A percentile compares a stretch with the other conserved stretches of the same genome.
phyloP scores from a whole-genome alignment of 2,113 vertebrate genomes.

The Camelus bactrianus region DNA sequence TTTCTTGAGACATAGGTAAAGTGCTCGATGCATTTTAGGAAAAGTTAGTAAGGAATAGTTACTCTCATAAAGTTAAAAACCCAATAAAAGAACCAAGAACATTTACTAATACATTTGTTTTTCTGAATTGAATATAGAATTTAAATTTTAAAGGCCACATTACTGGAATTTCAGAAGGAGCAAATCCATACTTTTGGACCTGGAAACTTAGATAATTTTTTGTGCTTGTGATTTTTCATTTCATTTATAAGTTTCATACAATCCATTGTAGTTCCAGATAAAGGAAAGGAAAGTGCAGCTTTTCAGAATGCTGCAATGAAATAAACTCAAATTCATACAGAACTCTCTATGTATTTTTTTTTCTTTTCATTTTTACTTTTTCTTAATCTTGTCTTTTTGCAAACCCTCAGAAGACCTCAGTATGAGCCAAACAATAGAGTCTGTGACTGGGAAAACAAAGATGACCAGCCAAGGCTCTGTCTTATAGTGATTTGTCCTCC shows the following conservation, averaged over 20 bases:
- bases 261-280: background rate
- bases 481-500: background rate
- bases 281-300: background rate
- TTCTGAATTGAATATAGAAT: constrained; percentile 20
- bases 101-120: constrained; percentile 34
- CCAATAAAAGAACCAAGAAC: constrained; percentile 4
- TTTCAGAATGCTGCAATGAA: background rate
- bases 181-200: constrained; percentile 41
- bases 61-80: background rate
- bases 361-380: background rate
- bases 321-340: background rate
- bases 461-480: background rate
- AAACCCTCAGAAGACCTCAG: background rate
- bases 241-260: constrained; percentile 19
- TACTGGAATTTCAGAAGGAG: constrained; percentile 55
- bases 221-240: constrained; percentile 49
- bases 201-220: constrained; percentile 18
- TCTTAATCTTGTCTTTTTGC: background rate
- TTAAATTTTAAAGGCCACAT: constrained; percentile 58
- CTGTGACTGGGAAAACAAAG: background rate
- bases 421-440: background rate
- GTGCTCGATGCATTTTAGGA: background rate
- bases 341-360: background rate
- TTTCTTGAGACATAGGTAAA: constrained; percentile 20
- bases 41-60: background rate